These are phyloP conservation scores for Pyrgus malvae DNA, from an alignment of 2,888 invertebrate species.

Conservation along the genomic window DNA sequence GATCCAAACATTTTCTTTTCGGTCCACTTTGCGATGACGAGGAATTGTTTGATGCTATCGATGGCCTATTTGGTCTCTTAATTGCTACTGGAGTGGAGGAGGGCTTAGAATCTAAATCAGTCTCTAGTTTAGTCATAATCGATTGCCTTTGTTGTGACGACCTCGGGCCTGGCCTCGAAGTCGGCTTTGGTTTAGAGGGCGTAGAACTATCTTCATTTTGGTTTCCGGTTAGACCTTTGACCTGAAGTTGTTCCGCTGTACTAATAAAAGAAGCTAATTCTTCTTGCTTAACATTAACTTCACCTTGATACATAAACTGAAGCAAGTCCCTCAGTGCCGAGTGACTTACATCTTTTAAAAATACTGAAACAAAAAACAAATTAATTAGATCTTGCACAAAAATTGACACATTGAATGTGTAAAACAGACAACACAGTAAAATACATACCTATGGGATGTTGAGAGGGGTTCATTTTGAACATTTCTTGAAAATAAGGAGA, in stretches of 20 bases:
- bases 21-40: slow-evolving; percentile 82
- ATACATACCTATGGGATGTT: slow-evolving; percentile 84
- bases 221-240: slow-evolving; percentile 86
- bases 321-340: slow-evolving; percentile 86
- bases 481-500: slow-evolving; percentile 88
- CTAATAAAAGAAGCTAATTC: slow-evolving; percentile 87
- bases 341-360: slow-evolving; percentile 87
- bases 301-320: slow-evolving; percentile 88
- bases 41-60: slow-evolving; percentile 82
- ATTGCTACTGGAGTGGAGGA: slow-evolving; percentile 82
- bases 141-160: slow-evolving; percentile 84
- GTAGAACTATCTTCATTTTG: slow-evolving; percentile 82
- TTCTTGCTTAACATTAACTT: slow-evolving; percentile 87
- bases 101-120: slow-evolving; percentile 84
- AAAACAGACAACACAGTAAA: too few relatives aligned
- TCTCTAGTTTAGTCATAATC: slow-evolving; percentile 83
- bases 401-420: background rate
- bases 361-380: slow-evolving; percentile 76
- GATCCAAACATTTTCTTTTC: slow-evolving; percentile 82
- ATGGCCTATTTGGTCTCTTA: slow-evolving; percentile 85
- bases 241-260: slow-evolving; percentile 87
- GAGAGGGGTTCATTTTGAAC: slow-evolving; percentile 86
- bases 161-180: slow-evolving; percentile 83
- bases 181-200: slow-evolving; percentile 82
- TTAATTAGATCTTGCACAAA: slow-evolving; percentile 8